These are phyloP conservation scores for Chrysolina oricalcia DNA, from an alignment of 2,888 invertebrate genomes.

Conservation along the genomic window DNA sequence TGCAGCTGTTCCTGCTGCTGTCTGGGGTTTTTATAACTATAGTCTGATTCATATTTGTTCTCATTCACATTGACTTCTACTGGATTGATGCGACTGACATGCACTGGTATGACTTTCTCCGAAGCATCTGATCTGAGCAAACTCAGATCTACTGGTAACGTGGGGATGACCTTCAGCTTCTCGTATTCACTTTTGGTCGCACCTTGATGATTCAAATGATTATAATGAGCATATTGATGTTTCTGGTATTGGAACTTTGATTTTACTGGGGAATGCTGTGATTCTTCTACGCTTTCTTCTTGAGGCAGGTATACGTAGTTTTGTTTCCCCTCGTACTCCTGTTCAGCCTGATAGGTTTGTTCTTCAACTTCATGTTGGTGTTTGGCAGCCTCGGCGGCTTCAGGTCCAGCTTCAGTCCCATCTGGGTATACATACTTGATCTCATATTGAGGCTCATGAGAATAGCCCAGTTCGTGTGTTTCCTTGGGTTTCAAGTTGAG, in stretches of 20 bases:
- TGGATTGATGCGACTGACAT: constrained; percentile 62
- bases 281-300: constrained; percentile 55
- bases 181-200: constrained; percentile 34
- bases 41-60: constrained; percentile 3
- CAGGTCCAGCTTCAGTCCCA: constrained; percentile 35
- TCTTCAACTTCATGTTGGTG: constrained; percentile 44
- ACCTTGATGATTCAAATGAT: constrained; percentile 30
- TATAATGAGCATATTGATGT: constrained; percentile 25
- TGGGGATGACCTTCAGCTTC: constrained; percentile 16
- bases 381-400: constrained; percentile 45
- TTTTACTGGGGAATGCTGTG: constrained; percentile 46
- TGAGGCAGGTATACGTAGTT: constrained; percentile 52
- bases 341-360: constrained; percentile 29
- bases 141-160: constrained; percentile 61
- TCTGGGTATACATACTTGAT: constrained; percentile 44
- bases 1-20: too few relatives aligned
- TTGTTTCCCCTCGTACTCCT: constrained; percentile 33
- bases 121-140: constrained; percentile 53
- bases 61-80: constrained; percentile 60
- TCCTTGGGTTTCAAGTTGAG: constrained; percentile 50
- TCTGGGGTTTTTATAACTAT: neutral
- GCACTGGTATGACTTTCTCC: constrained; percentile 62
- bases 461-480: constrained; percentile 27
- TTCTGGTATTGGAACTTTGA: constrained; percentile 26
- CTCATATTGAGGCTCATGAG: constrained; percentile 36